phyloP scores from a whole-genome alignment of 2,113 vertebrate species.

The Tor tambroides region DNA sequence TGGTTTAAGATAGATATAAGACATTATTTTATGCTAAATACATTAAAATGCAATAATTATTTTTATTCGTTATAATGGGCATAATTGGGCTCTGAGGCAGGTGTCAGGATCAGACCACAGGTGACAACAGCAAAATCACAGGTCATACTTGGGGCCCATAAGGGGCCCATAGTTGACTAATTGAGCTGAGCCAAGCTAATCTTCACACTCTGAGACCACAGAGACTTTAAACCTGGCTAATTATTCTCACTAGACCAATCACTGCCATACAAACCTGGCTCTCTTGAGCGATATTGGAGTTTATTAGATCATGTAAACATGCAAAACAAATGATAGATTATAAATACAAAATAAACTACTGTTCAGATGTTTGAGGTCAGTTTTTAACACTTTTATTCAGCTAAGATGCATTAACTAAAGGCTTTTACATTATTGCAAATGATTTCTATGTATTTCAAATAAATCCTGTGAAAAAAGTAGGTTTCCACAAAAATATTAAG shows the following conservation, averaged over 20 bases:
- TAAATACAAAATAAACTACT: not conserved
- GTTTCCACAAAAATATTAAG: too few relatives aligned
- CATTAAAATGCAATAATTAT: too few relatives aligned
- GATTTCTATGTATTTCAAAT: too few relatives aligned
- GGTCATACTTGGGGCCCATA: slow-evolving; percentile 57
- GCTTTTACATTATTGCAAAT: too few relatives aligned
- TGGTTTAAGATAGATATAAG: too few relatives aligned
- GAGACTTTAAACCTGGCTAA: slow-evolving; percentile 50
- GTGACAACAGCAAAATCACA: not conserved
- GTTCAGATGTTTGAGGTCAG: not conserved
- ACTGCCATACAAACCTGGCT: slow-evolving; percentile 36
- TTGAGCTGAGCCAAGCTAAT: slow-evolving; percentile 14
- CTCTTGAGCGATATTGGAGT: not conserved
- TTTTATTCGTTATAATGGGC: too few relatives aligned
- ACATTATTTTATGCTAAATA: too few relatives aligned
- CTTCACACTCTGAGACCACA: slow-evolving; percentile 43
- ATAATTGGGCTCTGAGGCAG: slow-evolving; percentile 26
- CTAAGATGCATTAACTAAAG: not conserved
- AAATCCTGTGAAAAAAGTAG: too few relatives aligned
- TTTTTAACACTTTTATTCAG: not conserved
- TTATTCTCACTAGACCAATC: slow-evolving; percentile 56
- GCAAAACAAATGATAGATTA: not conserved
- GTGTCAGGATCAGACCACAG: not conserved
- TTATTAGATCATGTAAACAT: not conserved
- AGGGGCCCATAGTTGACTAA: slow-evolving; percentile 34